These are phyloP conservation scores for Casuarius casuarius DNA, from an alignment of 2,113 vertebrate genomes.

Conservation along the genomic window DNA sequence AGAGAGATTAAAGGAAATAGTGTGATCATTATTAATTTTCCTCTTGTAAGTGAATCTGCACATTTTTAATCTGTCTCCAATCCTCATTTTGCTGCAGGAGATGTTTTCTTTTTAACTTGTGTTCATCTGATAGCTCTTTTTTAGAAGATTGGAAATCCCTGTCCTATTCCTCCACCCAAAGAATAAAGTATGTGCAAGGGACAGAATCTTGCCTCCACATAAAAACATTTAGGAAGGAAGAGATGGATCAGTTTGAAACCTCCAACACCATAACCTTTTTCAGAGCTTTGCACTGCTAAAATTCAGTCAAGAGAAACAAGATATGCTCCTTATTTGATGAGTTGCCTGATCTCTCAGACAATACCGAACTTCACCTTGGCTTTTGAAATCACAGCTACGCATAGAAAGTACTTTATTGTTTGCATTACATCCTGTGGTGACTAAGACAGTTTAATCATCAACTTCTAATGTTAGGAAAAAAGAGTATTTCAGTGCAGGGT, in stretches of 20 bases:
- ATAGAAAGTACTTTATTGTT: background rate
- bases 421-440: background rate
- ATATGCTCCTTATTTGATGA: background rate
- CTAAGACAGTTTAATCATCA: background rate
- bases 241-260: background rate
- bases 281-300: background rate
- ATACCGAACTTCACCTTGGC: background rate
- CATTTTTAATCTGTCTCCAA: slow-evolving; percentile 27
- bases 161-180: background rate
- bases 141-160: background rate
- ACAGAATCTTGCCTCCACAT: background rate
- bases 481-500: background rate
- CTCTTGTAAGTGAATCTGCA: slow-evolving; percentile 59
- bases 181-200: background rate
- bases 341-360: background rate
- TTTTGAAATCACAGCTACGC: background rate
- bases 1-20: slow-evolving; percentile 57
- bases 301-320: background rate
- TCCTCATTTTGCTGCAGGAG: slow-evolving; percentile 1
- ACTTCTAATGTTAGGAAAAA: background rate
- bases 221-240: background rate
- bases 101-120: background rate
- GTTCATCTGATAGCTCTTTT: background rate
- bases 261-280: background rate
- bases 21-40: slow-evolving; percentile 70